phyloP scores from a whole-genome alignment of 35 echinoderm and acorn worm species.

The Stichopus chloronotus region DNA sequence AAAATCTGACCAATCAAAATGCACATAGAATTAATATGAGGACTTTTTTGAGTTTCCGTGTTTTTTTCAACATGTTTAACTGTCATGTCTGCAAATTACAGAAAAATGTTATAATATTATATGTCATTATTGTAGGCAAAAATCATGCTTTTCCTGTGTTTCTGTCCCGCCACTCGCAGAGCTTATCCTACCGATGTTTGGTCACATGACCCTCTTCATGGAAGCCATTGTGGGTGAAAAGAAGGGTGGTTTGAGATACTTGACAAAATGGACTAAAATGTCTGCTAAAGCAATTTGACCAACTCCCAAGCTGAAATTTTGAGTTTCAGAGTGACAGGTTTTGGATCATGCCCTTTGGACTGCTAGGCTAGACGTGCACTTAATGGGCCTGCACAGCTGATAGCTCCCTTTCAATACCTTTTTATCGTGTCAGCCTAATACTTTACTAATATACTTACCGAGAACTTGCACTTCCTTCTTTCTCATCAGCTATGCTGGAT shows the following conservation, averaged over 20 bases:
- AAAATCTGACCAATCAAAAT: too few species aligned
- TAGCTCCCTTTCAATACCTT: too few species aligned
- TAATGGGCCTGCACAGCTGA: too few species aligned
- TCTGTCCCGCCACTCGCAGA: not conserved
- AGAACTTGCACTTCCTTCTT: not conserved
- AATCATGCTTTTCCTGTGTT: not conserved
- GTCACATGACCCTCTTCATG: not conserved
- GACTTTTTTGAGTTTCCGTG: too few species aligned
- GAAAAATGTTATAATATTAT: too few species aligned
- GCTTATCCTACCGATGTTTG: not conserved
- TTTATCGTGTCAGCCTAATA: too few species aligned
- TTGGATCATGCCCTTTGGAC: not conserved
- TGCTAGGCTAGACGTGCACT: too few species aligned
- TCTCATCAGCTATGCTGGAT: not conserved
- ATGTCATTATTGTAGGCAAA: not conserved
- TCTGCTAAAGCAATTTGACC: not conserved
- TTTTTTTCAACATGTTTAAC: too few species aligned
- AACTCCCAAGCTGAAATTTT: not conserved
- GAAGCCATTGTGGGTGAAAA: not conserved
- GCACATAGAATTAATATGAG: too few species aligned
- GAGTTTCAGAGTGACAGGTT: constrained; percentile 1
- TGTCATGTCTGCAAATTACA: not conserved
- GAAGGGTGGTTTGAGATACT: not conserved
- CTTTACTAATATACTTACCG: too few species aligned
- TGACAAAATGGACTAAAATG: not conserved